Conservation (phyloP, 2,888 invertebrate species). For the Meta bourneti region DNA sequence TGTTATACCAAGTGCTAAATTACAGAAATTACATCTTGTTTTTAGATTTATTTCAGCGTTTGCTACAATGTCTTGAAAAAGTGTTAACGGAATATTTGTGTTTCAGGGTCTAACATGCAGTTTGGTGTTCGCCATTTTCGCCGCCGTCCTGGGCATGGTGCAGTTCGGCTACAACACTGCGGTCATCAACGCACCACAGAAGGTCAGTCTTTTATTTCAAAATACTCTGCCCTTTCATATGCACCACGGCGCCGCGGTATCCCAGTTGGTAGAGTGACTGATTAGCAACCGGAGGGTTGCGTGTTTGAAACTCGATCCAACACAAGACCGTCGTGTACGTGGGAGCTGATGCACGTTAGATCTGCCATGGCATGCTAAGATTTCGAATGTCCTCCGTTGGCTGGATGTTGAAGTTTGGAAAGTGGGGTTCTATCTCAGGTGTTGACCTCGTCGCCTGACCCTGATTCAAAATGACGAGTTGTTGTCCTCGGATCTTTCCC, state of each 20-base stretch:
- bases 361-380: not conserved
- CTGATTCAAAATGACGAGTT: too few species aligned
- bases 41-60: not conserved
- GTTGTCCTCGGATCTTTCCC: too few species aligned
- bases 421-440: too few species aligned
- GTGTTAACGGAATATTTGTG: not conserved
- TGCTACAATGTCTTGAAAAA: not conserved
- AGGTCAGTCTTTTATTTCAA: slow-evolving; percentile 82
- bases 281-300: too few species aligned
- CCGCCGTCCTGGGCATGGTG: slow-evolving; percentile 96
- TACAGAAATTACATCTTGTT: not conserved
- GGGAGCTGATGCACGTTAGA: too few species aligned
- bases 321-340: slow-evolving; percentile 6
- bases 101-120: slow-evolving; percentile 94
- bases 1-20: not conserved
- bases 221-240: not conserved
- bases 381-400: too few species aligned
- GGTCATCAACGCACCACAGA: slow-evolving; percentile 96
- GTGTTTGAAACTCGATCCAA: too few species aligned
- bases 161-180: slow-evolving; percentile 98
- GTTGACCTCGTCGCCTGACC: too few species aligned
- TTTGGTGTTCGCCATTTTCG: slow-evolving; percentile 95
- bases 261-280: too few species aligned
- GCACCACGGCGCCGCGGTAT: too few species aligned
- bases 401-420: too few species aligned